Evolutionary conservation across 1,140 invertebrate genomes (phyloP), one percentile per base, ranked within the genome.

Genomic region (Argopecten irradians): DNA sequence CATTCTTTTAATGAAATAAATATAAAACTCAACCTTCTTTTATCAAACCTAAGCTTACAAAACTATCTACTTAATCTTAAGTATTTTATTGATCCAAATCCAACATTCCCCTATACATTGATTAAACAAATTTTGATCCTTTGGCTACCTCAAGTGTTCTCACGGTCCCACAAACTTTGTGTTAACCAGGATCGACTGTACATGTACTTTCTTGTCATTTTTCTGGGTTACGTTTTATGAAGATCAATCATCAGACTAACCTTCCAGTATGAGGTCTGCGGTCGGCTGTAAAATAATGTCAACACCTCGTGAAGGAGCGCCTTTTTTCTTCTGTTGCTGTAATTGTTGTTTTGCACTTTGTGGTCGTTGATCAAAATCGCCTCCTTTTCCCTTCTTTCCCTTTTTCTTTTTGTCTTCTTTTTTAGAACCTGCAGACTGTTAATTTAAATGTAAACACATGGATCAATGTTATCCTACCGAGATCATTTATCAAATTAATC

Each of bases 321-420:
- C 90, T 19, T 43, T 86, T 34, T 87, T 90, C 82, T 90, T 87
- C 32, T 92, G 90, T 90, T 89, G 87, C 43, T 91, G 87, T 32
- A 71, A 39, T 34, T 87, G 90, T 87, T 88, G 89, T 85, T 85
- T 87, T 9, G 35, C 82, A 83, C 36, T 86, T 33, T 88, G 87
- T 7, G 87, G 34, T 55, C 28, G 36, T 83, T 88, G 36, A 46
- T 34, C 5, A n/a, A 28, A 39, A 8, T 84, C 83, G 34, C 36
- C 33, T 34, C 91, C 89, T 86, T 88, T 87, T 89, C 92, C 86
- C 90, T 93, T 95, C 92, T 94, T 94, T 34, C 92, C 94, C 86
- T 94, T 94, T 85, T 93, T 93, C 87, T 93, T 93, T 88, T 93
- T 94, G 14, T 93, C 92, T 87, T 93, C 92, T 87, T 93, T 94